Conservation (phyloP, 2,888 invertebrate genomes). For the Barypeithes pellucidus region DNA sequence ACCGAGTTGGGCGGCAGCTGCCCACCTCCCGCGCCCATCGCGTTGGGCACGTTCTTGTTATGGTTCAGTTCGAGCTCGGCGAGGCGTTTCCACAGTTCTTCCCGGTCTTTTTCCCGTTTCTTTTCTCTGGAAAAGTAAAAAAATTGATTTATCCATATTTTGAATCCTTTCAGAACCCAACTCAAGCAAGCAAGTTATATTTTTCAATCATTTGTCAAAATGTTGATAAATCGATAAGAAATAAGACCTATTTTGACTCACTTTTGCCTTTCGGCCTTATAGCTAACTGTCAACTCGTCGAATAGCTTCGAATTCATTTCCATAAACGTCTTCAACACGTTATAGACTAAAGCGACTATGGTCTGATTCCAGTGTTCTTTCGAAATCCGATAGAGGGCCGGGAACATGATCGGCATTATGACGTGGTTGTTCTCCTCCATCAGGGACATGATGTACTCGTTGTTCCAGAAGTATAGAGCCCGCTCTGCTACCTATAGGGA, state of each 20-base stretch:
- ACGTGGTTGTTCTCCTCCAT: conserved; percentile 99
- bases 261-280: conserved; percentile 99
- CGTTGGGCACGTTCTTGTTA: conserved; percentile 70
- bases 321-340: conserved; percentile 99
- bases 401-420: conserved; percentile 99
- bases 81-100: conserved; percentile 97
- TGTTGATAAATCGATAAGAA: too few species aligned
- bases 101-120: conserved; percentile 96
- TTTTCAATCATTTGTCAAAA: too few species aligned
- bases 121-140: conserved; percentile 83
- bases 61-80: conserved; percentile 89
- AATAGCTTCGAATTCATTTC: conserved; percentile 99
- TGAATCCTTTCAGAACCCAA: too few species aligned
- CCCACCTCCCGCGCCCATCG: conserved; percentile 36
- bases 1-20: conserved; percentile 37
- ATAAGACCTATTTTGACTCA: too few species aligned
- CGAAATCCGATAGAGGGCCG: conserved; percentile 97
- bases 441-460: conserved; percentile 99
- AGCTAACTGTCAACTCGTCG: conserved; percentile 98
- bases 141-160: too few species aligned
- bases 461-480: conserved; percentile 99
- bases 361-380: conserved; percentile 99
- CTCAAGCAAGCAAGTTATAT: too few species aligned
- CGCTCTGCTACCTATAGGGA: conserved; percentile 82
- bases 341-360: conserved; percentile 98